Base-by-base conservation (phyloP, 2,888 invertebrate species). In the Ophonus ardosiacus region DNA sequence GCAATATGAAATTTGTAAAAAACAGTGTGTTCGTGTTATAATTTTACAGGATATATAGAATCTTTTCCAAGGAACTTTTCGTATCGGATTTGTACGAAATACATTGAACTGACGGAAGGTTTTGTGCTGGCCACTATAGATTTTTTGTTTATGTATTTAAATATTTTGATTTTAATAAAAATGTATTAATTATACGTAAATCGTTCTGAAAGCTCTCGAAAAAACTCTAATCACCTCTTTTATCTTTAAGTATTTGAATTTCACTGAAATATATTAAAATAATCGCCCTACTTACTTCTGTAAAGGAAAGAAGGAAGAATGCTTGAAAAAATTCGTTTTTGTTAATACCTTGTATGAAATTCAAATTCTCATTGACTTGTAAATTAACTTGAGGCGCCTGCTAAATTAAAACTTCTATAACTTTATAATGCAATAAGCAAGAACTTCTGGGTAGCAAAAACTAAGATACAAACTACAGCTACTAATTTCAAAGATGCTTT, bases 341-440 rank as follows among this genome's bases (percentile, higher is more conserved):
- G 18, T 43, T 74, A 74, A 74, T 74, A 40, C 51, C 71, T 74
- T 68, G 18, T 18, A 74, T 51, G 71, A 43, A 68, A 68, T 68
- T 43, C 43, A 43, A 74, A 43, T 43, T 13, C 51, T 17, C 71
- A 74, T 74, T 74, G 71, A 51, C 71, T 74, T 74, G 43, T 43
- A 74, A 74, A 74, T 74, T 74, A 43, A 74, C 43, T 74, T n/a
- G 38, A 68, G 17, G 40, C 43, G 71, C 17, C 43, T 74, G 71
- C 71, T 43, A 13, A 74, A 74, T 74, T 74, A 74, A 74, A 74
- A 74, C 43, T 74, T 74, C 18, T 43, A 74, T 74, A 74, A 74
- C 71, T 74, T 74, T 18, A 74, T 74, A 74, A 74, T 43, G 40
- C 10, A 74, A 74, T 40, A 68, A 31, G 21, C 43, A 40, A 17